Conservation (phyloP, 2,888 invertebrate genomes). For the Scaeva pyrastri region DNA sequence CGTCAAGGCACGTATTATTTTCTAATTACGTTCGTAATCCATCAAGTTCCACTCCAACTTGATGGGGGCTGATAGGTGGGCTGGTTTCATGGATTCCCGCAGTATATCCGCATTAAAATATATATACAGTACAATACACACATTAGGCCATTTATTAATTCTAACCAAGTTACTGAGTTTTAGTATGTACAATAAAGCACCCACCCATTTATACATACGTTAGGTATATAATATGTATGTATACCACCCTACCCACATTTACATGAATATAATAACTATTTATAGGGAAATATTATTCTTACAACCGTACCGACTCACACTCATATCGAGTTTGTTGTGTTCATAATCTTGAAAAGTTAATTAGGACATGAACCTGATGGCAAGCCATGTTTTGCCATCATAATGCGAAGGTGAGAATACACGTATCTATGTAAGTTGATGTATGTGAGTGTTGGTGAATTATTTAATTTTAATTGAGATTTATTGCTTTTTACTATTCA, state of each 20-base stretch:
- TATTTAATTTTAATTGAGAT: conserved; percentile 72
- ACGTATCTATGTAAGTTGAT: background rate
- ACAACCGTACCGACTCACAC: background rate
- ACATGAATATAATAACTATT: background rate
- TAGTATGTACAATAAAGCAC: conserved; percentile 34
- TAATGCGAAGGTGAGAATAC: conserved; percentile 48
- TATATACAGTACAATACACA: conserved; percentile 7
- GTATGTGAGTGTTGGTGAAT: conserved; percentile 41
- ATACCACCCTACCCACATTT: background rate
- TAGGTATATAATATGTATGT: too few relatives aligned
- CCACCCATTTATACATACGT: conserved; percentile 7
- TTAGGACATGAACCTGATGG: conserved; percentile 54
- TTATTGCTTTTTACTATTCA: conserved; percentile 36
- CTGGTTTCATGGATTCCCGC: conserved; percentile 34
- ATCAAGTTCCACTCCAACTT: conserved; percentile 55
- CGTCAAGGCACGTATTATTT: conserved; percentile 66
- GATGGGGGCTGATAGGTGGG: conserved; percentile 74
- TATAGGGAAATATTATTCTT: background rate
- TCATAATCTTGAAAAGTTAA: conserved; percentile 67
- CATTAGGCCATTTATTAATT: conserved; percentile 62
- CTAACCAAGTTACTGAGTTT: conserved; percentile 24
- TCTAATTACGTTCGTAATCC: conserved; percentile 72
- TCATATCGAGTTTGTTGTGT: conserved; percentile 23
- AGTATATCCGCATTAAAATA: conserved; percentile 48
- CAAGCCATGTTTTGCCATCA: conserved; percentile 39